A percentile compares a stretch with the other conserved stretches of the same genome.
phyloP scores from a whole-genome alignment of 2,113 vertebrate genomes.

The Protomyctophum bolini region DNA sequence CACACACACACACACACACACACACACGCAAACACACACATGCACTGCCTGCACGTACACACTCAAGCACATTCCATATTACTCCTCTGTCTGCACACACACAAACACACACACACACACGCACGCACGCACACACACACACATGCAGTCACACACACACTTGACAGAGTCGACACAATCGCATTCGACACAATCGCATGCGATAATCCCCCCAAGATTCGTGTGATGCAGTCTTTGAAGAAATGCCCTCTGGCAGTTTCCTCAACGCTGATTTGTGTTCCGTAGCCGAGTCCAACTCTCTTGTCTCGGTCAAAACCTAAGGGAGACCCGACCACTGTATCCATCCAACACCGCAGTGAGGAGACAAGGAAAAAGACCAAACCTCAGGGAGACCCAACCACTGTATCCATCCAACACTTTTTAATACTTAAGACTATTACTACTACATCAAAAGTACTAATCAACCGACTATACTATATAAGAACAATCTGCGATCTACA shows the following conservation, averaged over 20 bases:
- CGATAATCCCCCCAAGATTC: conserved; percentile 33
- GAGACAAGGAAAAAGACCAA: conserved; percentile 2
- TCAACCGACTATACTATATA: too few relatives aligned
- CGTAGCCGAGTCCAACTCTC: conserved; percentile 12
- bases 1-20: not conserved
- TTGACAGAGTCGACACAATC: not conserved
- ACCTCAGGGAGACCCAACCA: conserved; percentile 31
- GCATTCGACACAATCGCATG: conserved; percentile 7
- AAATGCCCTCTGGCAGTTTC: conserved; percentile 29
- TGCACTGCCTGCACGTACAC: not conserved
- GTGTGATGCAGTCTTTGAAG: conserved; percentile 28
- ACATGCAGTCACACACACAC: not conserved
- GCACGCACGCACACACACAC: conserved; percentile 12
- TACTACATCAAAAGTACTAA: too few relatives aligned
- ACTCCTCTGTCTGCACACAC: not conserved
- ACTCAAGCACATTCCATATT: not conserved
- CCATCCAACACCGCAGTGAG: not conserved
- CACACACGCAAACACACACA: not conserved
- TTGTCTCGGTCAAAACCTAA: conserved; percentile 9
- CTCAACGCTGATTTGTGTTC: conserved; percentile 44
- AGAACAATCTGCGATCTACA: too few relatives aligned
- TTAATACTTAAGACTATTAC: too few relatives aligned
- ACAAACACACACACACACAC: conserved; percentile 4
- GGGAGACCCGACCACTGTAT: conserved; percentile 16
- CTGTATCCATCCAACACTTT: not conserved